phyloP scores from a whole-genome alignment of 2,113 vertebrate species.

The Cyprinodon tularosa region DNA sequence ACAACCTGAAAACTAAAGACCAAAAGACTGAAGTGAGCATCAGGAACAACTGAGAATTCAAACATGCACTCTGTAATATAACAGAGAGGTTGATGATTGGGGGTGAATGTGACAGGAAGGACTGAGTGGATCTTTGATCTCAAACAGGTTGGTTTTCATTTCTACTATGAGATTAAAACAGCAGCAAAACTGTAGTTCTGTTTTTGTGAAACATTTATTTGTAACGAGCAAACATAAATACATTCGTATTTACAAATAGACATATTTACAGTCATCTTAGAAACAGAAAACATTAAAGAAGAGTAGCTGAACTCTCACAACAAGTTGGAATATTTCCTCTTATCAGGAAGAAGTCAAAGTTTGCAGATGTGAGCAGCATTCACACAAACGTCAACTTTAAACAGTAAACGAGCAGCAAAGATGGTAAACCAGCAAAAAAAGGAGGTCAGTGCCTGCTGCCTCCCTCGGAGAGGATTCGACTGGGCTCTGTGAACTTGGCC shows the following conservation, averaged over 20 bases:
- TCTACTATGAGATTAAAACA: no score
- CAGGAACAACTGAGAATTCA: no score
- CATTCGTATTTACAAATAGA: not conserved
- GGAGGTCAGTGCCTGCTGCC: slow-evolving; percentile 87
- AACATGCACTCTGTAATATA: no score
- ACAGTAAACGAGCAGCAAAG: not conserved
- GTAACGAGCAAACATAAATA: not conserved
- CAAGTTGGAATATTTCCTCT: not conserved
- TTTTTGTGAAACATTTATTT: not conserved
- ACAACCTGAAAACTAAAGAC: no score
- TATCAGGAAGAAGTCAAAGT: not conserved
- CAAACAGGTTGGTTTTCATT: no score
- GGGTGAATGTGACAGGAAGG: no score
- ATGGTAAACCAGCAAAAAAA: not conserved
- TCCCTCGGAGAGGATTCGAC: slow-evolving; percentile 91
- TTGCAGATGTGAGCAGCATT: not conserved
- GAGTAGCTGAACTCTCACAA: not conserved
- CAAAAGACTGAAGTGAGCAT: no score
- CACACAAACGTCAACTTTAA: not conserved
- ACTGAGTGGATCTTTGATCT: not conserved
- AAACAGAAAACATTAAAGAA: not conserved
- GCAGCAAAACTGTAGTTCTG: not conserved
- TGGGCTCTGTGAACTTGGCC: slow-evolving; percentile 94
- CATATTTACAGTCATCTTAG: not conserved
- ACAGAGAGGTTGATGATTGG: no score